A percentile compares a stretch with the other conserved stretches of the same genome.
These are phyloP conservation scores for Schlechtendalia chinensis DNA, from an alignment of 1,140 invertebrate genomes.

Conservation along the genomic window DNA sequence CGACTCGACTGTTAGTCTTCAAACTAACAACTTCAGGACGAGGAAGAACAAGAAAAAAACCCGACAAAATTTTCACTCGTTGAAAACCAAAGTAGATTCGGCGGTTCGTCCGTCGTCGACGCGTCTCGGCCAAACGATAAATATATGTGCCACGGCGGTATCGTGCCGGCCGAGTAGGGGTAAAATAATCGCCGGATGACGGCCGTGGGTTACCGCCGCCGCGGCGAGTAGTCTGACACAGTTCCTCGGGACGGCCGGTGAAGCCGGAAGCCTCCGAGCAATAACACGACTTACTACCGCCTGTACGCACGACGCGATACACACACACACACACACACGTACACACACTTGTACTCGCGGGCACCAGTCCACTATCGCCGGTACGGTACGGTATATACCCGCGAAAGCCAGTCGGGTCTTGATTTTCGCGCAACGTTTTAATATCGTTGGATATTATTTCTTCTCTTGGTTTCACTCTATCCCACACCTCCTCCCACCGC, in stretches of 20 bases:
- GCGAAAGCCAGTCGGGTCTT: constrained; percentile 38
- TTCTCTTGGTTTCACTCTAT: neutral
- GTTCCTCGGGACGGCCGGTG: constrained; percentile 24
- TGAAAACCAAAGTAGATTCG: constrained; percentile 5
- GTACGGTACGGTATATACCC: neutral
- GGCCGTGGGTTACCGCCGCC: constrained; percentile 31
- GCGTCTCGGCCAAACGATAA: neutral
- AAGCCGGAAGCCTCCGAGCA: constrained; percentile 46
- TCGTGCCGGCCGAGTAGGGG: neutral
- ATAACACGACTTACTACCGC: constrained; percentile 19
- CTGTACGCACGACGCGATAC: neutral
- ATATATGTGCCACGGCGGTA: constrained; percentile 5
- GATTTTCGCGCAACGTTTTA: constrained; percentile 7
- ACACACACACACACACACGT: neutral
- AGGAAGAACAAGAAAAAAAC: neutral
- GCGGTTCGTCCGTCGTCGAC: constrained; percentile 1
- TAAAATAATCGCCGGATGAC: constrained; percentile 38
- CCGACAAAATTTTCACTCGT: no score
- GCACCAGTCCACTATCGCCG: no score
- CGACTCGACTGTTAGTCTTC: no score
- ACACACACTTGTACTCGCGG: no score
- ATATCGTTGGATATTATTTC: neutral
- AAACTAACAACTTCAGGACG: no score
- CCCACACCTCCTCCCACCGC: no score
- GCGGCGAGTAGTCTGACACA: constrained; percentile 44